Conservation (phyloP, 2,888 invertebrate genomes). For the Sycophila texana region DNA sequence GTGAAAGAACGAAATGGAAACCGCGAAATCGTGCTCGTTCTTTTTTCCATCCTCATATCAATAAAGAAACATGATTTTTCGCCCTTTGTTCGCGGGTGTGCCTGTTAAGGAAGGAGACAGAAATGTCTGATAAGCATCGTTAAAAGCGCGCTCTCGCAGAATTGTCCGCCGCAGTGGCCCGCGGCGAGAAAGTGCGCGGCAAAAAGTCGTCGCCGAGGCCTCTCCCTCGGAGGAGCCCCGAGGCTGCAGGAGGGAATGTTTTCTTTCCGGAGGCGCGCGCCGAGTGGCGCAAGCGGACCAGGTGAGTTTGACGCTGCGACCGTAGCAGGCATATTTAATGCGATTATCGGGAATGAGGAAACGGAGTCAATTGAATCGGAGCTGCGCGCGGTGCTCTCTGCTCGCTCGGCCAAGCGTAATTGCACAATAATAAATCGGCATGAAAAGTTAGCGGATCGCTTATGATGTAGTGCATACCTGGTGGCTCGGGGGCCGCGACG, state of each 20-base stretch:
- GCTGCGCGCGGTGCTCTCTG: background rate
- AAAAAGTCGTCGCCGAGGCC: background rate
- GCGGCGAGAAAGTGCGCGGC: background rate
- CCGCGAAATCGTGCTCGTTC: background rate
- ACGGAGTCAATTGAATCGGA: no score
- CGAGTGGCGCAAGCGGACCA: no score
- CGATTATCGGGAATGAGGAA: no score
- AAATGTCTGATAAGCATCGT: no score
- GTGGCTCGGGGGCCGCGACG: background rate
- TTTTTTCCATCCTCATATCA: background rate
- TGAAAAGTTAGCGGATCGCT: conserved; percentile 48
- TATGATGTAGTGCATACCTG: conserved; percentile 47
- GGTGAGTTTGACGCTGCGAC: no score
- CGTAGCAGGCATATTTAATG: no score
- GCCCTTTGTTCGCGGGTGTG: no score
- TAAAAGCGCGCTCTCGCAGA: background rate
- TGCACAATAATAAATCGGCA: conserved; percentile 51
- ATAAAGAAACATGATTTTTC: no score
- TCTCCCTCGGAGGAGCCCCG: no score
- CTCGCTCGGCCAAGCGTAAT: conserved; percentile 35
- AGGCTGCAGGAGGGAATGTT: background rate
- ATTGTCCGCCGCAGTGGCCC: no score
- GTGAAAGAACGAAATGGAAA: conserved; percentile 40
- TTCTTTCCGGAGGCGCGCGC: no score
- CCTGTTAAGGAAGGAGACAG: no score